A percentile compares a stretch with the other conserved stretches of the same genome.
Conservation (phyloP, 2,797 vertebrate species). For the Natrix natrix region DNA sequence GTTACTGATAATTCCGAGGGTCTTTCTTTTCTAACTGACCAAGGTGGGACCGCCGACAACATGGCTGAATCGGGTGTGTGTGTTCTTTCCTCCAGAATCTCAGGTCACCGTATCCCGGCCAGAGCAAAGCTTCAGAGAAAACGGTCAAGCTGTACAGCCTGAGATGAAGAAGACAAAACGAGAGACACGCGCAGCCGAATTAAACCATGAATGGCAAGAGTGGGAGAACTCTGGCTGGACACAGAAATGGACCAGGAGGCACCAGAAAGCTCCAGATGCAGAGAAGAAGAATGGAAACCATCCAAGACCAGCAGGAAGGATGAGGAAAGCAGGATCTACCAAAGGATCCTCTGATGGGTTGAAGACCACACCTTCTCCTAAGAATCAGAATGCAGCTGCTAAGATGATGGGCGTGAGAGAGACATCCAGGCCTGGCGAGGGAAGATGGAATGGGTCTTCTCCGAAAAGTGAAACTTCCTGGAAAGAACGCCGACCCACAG, state of each 20-base stretch:
- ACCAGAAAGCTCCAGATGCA: background rate
- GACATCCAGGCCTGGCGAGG: background rate
- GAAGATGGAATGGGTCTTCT: background rate
- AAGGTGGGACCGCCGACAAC: background rate
- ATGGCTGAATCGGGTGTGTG: background rate
- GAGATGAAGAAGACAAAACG: too few relatives aligned
- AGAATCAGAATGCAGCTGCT: background rate
- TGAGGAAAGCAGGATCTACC: background rate
- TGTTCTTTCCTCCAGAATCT: background rate
- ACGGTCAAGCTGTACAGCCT: background rate
- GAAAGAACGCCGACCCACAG: conserved; percentile 29
- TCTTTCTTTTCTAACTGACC: background rate
- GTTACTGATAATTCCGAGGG: background rate
- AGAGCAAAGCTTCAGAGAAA: too few relatives aligned
- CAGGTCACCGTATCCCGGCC: too few relatives aligned
- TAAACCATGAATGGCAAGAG: background rate
- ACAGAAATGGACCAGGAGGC: rapidly evolving
- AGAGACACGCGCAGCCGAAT: background rate
- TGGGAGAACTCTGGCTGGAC: background rate
- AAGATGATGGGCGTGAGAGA: background rate
- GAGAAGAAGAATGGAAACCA: background rate
- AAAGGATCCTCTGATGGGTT: background rate
- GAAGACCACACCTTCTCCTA: background rate
- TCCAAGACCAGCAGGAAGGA: rapidly evolving
- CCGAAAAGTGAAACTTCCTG: background rate